Percentiles rank a stretch among this genome's conserved stretches.
Conservation (phyloP, 2,888 invertebrate genomes). For the Drosophila ustulata region DNA sequence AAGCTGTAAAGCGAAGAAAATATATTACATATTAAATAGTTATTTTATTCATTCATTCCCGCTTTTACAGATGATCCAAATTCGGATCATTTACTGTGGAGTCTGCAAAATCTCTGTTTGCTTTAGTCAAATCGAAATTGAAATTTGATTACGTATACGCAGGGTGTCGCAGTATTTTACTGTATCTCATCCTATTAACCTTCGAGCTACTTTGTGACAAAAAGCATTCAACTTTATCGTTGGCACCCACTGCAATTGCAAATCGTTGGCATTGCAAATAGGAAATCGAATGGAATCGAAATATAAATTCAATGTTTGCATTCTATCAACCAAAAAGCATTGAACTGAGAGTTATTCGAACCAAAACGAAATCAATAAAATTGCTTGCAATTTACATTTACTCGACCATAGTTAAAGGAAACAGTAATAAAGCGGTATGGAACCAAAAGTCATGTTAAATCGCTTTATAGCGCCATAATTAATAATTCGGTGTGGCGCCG, state of each 20-base stretch:
- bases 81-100: no score
- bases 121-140: background rate
- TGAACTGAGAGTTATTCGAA: background rate
- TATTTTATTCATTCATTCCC: no score
- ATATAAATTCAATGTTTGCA: background rate
- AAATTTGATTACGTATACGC: background rate
- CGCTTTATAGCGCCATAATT: slow-evolving; percentile 8
- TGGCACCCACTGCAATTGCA: background rate
- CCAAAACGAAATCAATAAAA: background rate
- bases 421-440: slow-evolving; percentile 1
- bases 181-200: background rate
- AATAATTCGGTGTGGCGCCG: slow-evolving; percentile 3
- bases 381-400: background rate
- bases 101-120: no score
- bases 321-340: background rate
- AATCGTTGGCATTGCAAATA: background rate
- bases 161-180: background rate
- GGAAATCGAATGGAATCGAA: background rate
- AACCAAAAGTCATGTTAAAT: background rate
- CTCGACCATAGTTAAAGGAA: background rate
- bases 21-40: no score
- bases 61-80: no score
- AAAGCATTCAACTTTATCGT: background rate
- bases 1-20: no score
- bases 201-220: background rate